Evolutionary conservation across 2,888 invertebrate genomes (phyloP), one percentile per base, ranked within the genome.

Genomic region (Malachius bipustulatus): DNA sequence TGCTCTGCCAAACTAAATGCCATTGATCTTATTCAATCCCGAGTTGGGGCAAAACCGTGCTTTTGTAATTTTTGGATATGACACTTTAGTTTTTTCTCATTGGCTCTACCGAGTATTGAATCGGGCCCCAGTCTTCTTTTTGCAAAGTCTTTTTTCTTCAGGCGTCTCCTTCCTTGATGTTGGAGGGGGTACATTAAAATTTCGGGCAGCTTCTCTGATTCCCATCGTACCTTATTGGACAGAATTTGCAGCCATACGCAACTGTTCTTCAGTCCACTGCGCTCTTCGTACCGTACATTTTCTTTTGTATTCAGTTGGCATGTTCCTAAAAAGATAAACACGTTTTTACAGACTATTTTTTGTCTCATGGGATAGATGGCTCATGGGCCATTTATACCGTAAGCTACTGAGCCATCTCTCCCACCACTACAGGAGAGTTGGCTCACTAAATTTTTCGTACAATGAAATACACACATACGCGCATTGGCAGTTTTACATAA

Each of bases 241-340:
- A 34, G 35, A 15, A 16, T 35, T 4, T 6, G 10, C 10, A 10
- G 29, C 29, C n/a, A n/a, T 8, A 8, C 12, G 26, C 32, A 35
- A 16, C 6, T 32, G 3, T 14, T 35, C n/a, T 32, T 31, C 31
- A 3, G 31, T 32, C 35, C 35, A 32, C 32, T 35, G 30, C 16
- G 15, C 35, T 4, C 30, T 29, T 15, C 15, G 14, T 4, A 35
- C 35, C n/a, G 6, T 29, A 13, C 35, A 14, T 32, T 35, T 35
- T 10, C 35, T 29, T 31, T 31, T 35, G 16, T 33, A 33, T 34
- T 35, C 32, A 4, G 35, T 34, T 32, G 35, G 35, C 30, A 35
- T 35, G 6, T 29, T 29, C n/a, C n/a, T n/a, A n/a, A n/a, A n/a
- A n/a, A n/a, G n/a, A n/a, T n/a, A n/a, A n/a, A n/a, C n/a, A n/a